Base-by-base conservation (phyloP, 1,140 invertebrate species). In the Mya arenaria region DNA sequence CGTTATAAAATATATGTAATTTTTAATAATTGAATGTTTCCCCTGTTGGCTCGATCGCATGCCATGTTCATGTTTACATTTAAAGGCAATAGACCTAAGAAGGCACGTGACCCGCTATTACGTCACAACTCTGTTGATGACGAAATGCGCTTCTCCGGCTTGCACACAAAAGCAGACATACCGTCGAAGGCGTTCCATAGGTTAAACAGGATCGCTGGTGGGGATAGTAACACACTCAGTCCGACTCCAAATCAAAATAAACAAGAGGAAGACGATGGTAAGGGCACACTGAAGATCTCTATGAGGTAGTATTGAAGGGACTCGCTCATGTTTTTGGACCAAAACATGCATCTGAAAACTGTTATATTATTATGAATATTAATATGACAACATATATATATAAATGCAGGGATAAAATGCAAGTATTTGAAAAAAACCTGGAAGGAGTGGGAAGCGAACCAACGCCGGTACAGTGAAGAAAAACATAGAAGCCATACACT, bases 161-260 rank as follows among this genome's bases (percentile, higher is more conserved):
- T 96, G 90, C 86, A 92, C 71, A 93, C 94, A 39, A 95, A 95
- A 55, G 92, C 95, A 34, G 94, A 95, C 37, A 96, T 96, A 85
- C 96, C 96, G 4, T 96, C 95, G 8, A 94, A 95, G 89, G 94
- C 95, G 73, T 96, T 96, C 89, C 94, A 94, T 85, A 94, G 94
- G 78, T 92, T 96, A 68, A 95, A 96, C 90, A 95, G 89, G 37
- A 90, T 92, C 60, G 90, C 91, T 25, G 84, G 28, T 44, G 23
- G 78, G 44, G 60, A 65, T 28, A 85, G 58, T 78, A 84, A 74
- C 84, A 36, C n/a, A 83, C 72, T 69, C 81, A 65, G 69, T 75
- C 63, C 84, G 78, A 73, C 37, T 68, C 55, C 63, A 56, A 69
- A n/a, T 19, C 48, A 52, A 52, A 62, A 41, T 58, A 34, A 19